These are phyloP conservation scores for Chelon labrosus DNA, from an alignment of 2,797 vertebrate species.

Conservation along the genomic window DNA sequence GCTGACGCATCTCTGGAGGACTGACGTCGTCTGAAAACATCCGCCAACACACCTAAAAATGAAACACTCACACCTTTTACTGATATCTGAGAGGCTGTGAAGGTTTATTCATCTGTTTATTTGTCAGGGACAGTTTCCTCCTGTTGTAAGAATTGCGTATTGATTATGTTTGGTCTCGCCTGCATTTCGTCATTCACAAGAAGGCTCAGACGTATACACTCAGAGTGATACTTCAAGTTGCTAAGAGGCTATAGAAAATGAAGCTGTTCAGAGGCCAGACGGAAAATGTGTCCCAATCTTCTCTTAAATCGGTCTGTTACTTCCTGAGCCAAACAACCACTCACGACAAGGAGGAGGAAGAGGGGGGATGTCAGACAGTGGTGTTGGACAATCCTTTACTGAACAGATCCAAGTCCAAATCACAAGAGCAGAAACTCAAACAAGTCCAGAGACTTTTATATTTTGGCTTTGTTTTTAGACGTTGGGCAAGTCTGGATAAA, in stretches of 20 bases:
- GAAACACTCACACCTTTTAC: neutral
- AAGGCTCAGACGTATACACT: neutral
- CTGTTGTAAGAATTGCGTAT: neutral
- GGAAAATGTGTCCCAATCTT: neutral
- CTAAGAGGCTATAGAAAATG: neutral
- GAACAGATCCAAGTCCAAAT: neutral
- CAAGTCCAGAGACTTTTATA: no score
- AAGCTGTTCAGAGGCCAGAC: neutral
- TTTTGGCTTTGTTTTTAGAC: no score
- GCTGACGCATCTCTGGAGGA: slow-evolving; percentile 15
- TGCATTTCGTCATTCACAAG: no score
- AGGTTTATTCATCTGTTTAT: neutral
- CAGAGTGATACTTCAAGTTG: no score
- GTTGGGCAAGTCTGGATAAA: no score
- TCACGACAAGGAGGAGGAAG: neutral
- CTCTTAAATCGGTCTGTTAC: slow-evolving; percentile 15
- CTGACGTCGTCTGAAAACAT: no score
- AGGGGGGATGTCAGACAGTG: slow-evolving; percentile 34
- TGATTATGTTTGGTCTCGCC: no score
- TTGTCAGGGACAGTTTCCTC: neutral
- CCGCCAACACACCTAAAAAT: neutral
- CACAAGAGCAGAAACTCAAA: no score
- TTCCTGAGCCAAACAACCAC: slow-evolving; percentile 2
- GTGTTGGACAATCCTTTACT: slow-evolving; percentile 15
- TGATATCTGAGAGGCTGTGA: neutral